Evolutionary conservation across 1,140 invertebrate genomes (phyloP), one percentile per base, ranked within the genome.

Genomic region (Bombus pascuorum): DNA sequence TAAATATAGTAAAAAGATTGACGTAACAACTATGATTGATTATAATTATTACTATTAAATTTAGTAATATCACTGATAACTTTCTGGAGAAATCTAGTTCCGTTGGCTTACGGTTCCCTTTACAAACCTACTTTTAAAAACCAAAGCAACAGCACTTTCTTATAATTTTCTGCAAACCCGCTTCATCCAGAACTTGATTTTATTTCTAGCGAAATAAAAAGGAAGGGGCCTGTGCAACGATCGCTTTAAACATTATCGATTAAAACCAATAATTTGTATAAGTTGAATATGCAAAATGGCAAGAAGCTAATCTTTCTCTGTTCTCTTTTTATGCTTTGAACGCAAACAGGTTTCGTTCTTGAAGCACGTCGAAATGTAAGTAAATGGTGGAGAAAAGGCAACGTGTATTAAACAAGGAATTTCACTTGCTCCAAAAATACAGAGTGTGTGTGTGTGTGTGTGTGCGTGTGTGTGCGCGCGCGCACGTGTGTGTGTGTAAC

Each of bases 1-100:
- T 94, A 94, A 93, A 93, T 94, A 94, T 92, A 92, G 89, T 90
- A 86, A 91, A 93, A 88, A 87, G 91, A 90, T 91, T 85, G 90
- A 87, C 91, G 91, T 92, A 87, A 90, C 87, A 90, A 80, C 32
- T 85, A 90, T 81, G 83, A 84, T 87, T 68, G 66, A 89, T 86
- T 85, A 90, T 88, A 66, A 87, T 81, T 59, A 77, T 71, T 79
- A 85, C 78, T 79, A 89, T 57, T 71, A 82, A 82, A 77, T 62
- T 77, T 77, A 39, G 25, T 32, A 42, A 39, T 15, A 70, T 82
- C 87, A 83, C 25, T 75, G 37, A 13, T 84, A 84, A 81, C 66
- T 79, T 66, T 75, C 53, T 42, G 37, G 4, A 57, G 25, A 77
- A 22, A 59, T 37, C 15, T 65, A 62, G 37, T 66, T 83, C 73